Percentiles rank a stretch among this genome's conserved stretches.
These are phyloP conservation scores for Biston stratarius DNA, from an alignment of 2,888 invertebrate species.

Conservation along the genomic window DNA sequence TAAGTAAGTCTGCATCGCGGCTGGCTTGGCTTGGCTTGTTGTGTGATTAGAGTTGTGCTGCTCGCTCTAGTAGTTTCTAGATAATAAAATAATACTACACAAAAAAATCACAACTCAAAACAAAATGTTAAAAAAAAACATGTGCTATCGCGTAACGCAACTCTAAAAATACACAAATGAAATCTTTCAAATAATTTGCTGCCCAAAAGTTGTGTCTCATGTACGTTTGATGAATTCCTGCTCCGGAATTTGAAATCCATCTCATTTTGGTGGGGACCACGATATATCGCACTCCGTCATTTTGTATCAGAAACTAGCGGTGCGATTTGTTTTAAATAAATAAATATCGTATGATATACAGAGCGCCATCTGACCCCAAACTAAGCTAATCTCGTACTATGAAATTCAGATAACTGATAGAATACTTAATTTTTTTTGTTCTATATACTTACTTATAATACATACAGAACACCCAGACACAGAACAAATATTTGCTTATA, in stretches of 20 bases:
- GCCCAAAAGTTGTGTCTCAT: not conserved
- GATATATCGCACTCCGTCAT: slow-evolving; percentile 20
- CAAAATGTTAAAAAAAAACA: not conserved
- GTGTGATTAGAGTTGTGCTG: slow-evolving; percentile 48
- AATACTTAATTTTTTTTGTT: no score
- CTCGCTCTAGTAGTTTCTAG: slow-evolving; percentile 40
- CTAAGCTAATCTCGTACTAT: no score
- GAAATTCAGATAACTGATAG: no score
- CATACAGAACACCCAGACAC: no score
- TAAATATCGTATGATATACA: no score
- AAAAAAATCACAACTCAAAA: slow-evolving; percentile 7
- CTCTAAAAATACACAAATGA: slow-evolving; percentile 19
- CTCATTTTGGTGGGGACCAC: slow-evolving; percentile 22
- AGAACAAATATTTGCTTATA: no score
- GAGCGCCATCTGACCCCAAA: no score
- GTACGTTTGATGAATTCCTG: not conserved
- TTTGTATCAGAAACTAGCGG: slow-evolving; percentile 8
- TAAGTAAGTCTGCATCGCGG: slow-evolving; percentile 23
- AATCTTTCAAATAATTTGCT: not conserved
- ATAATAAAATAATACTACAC: not conserved
- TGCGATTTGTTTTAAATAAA: no score
- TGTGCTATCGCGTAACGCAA: slow-evolving; percentile 37
- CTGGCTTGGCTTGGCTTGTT: slow-evolving; percentile 61
- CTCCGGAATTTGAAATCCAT: slow-evolving; percentile 5
- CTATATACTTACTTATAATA: no score